Base-by-base conservation (phyloP, 1,140 invertebrate genomes). In the Drosophila ercepeae region DNA sequence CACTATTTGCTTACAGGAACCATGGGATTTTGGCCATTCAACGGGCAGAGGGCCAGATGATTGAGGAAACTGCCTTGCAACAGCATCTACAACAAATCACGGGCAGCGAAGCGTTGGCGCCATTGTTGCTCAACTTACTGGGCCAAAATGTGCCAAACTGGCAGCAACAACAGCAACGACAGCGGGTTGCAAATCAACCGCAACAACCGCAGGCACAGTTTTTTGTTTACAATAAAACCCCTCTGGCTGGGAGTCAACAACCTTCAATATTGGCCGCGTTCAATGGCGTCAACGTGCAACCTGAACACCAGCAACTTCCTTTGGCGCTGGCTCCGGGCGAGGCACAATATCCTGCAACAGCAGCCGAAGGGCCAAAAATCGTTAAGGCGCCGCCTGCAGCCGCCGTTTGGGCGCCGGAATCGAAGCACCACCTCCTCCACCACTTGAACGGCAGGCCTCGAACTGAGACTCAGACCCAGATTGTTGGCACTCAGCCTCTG, bases 101-200 rank as follows among this genome's bases (percentile, higher is more conserved):
- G 45, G 67, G 51, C 21, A 59, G 54, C 58, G 72, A 76, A 29
- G 61, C 57, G 25, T 59, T 84, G 79, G 65, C 57, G 81, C 79
- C 79, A 79, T 86, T 84, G 75, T 86, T 84, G 67, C 67, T 72
- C 54, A 59, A 76, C 59, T 79, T 86, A 60, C 59, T 84, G 54
- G 60, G 45, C 55, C 79, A 72, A 86, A 84, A 60, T 86, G 63
- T 60, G 81, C 81, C 72, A 84, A 84, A 79, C 86, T 79, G 79
- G 81, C 79, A 86, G 68, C 58, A 44, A 42, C 46, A 42, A 8
- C 49, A 29, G 14, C 7, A 59, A 27, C 58, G 41, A n/a, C 21
- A 42, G 21, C 32, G 39, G 27, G 53, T 41, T 19, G 32, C 57
- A 61, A 51, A 60, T 29, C 57, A 51, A 23, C 55, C 63, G 11